Evolutionary conservation across 92 coral and sea anemone species (phyloP).

Genomic region (Palythoa grandiflora): DNA sequence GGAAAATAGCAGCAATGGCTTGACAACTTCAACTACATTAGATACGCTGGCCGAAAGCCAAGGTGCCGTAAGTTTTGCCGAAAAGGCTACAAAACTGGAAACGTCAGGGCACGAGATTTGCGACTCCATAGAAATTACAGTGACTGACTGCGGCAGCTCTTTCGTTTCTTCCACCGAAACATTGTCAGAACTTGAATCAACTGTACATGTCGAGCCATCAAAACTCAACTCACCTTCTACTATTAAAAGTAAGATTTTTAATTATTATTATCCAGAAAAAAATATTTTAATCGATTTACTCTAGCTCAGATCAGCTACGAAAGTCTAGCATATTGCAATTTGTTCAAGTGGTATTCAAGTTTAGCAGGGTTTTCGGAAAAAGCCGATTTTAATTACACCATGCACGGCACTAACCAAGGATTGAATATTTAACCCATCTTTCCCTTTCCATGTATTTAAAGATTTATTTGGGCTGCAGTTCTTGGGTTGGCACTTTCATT

Average conservation of each 20-base stretch:
- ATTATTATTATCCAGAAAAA: not conserved
- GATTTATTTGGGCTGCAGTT: no score
- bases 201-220: not conserved
- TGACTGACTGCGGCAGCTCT: not conserved
- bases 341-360: no score
- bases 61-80: not conserved
- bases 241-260: not conserved
- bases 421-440: no score
- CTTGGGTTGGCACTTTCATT: no score
- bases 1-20: not conserved
- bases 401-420: no score
- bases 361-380: no score
- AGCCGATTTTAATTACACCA: no score
- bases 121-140: not conserved
- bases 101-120: not conserved
- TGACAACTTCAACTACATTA: not conserved
- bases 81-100: not conserved
- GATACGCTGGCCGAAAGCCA: not conserved
- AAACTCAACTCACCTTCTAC: not conserved
- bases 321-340: no score
- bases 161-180: not conserved
- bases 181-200: not conserved
- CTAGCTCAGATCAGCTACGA: no score
- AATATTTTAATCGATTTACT: not conserved
- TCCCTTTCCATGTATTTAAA: no score